phyloP scores from a whole-genome alignment of 2,888 invertebrate genomes.

The Athalia cordata region DNA sequence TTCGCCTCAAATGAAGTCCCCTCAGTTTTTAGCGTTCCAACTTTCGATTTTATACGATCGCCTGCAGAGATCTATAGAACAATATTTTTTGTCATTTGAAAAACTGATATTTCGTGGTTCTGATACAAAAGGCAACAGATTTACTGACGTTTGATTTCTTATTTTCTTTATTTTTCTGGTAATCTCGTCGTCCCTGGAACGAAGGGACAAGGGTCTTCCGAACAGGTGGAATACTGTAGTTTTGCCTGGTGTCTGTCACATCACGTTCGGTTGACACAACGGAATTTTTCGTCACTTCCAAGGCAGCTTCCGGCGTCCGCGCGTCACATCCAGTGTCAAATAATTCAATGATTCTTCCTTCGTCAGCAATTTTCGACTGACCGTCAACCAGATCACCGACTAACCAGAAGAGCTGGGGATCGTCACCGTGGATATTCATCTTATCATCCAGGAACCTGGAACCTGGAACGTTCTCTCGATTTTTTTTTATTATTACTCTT shows the following conservation, averaged over 20 bases:
- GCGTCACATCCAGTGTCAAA: slow-evolving; percentile 44
- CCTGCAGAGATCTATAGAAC: too few relatives aligned
- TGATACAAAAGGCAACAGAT: too few relatives aligned
- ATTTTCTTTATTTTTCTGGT: not conserved
- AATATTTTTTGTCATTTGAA: not conserved
- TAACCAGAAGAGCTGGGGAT: slow-evolving; percentile 54
- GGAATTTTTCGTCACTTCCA: not conserved
- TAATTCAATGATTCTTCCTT: slow-evolving; percentile 43
- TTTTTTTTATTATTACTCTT: too few relatives aligned
- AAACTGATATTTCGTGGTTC: not conserved
- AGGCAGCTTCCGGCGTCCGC: slow-evolving; percentile 23
- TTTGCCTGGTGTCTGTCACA: not conserved
- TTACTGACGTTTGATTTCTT: slow-evolving; percentile 29
- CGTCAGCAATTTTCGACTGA: slow-evolving; percentile 33
- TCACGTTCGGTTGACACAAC: not conserved
- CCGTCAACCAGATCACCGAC: slow-evolving; percentile 51
- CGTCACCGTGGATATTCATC: slow-evolving; percentile 54
- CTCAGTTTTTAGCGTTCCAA: not conserved
- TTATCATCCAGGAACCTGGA: not conserved
- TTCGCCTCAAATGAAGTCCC: not conserved
- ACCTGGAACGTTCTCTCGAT: not conserved
- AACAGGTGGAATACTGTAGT: slow-evolving; percentile 14
- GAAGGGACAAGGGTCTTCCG: slow-evolving; percentile 2
- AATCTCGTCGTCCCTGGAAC: not conserved
- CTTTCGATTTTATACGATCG: too few relatives aligned